Percentiles rank a stretch among this genome's conserved stretches.
phyloP scores from a whole-genome alignment of 2,888 invertebrate genomes.

The Carabus problematicus region DNA sequence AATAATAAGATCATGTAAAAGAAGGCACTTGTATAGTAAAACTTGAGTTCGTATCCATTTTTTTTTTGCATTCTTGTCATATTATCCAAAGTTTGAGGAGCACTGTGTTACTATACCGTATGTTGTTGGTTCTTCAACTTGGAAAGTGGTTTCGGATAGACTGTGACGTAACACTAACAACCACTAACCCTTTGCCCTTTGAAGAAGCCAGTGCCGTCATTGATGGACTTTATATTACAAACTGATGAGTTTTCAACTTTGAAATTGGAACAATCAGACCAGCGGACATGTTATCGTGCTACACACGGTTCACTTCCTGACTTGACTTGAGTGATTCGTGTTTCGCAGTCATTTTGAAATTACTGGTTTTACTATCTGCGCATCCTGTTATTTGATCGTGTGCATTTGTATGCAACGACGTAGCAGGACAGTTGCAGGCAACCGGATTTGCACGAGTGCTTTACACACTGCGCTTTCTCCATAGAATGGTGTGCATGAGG shows the following conservation, averaged over 20 bases:
- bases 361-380: constrained; percentile 5
- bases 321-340: background rate
- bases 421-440: constrained; percentile 3
- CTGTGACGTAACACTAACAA: constrained; percentile 24
- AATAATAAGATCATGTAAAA: no score
- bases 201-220: constrained; percentile 22
- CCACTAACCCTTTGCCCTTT: constrained; percentile 23
- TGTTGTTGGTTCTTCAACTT: background rate
- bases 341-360: constrained; percentile 5
- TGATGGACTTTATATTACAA: constrained; percentile 36
- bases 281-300: constrained; percentile 6
- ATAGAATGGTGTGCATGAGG: no score
- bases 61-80: no score
- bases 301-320: background rate
- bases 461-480: background rate
- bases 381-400: background rate
- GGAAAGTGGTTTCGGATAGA: constrained; percentile 7
- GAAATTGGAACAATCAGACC: constrained; percentile 38
- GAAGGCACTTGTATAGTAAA: no score
- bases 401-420: constrained; percentile 3
- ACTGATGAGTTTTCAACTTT: constrained; percentile 38
- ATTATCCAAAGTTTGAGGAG: background rate
- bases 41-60: no score
- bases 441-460: constrained; percentile 6
- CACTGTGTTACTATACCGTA: background rate